phyloP scores from a whole-genome alignment of 2,797 vertebrate genomes.

The Lithobates pipiens region DNA sequence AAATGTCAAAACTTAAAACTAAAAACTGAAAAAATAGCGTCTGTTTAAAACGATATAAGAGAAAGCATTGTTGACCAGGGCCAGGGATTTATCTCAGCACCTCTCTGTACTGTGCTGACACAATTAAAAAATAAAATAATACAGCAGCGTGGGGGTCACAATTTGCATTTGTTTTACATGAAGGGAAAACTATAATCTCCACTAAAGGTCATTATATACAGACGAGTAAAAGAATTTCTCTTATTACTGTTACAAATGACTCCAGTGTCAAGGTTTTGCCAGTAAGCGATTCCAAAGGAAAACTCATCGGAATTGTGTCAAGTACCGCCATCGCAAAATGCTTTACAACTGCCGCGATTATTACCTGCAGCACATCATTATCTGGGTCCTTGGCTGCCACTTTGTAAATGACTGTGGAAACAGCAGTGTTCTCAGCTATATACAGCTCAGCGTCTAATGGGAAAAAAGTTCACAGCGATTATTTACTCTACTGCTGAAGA shows the following conservation, averaged over 20 bases:
- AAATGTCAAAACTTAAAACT: too few species aligned
- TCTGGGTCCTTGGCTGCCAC: constrained; percentile 62
- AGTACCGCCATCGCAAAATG: neutral
- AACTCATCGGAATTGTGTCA: neutral
- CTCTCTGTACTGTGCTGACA: too few species aligned
- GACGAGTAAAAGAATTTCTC: neutral
- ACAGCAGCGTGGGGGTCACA: too few species aligned
- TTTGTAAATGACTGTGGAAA: constrained; percentile 63
- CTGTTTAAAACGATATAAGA: too few species aligned
- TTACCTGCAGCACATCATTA: constrained; percentile 66
- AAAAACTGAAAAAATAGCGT: too few species aligned
- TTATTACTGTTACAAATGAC: neutral
- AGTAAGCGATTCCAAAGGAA: neutral
- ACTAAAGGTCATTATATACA: neutral
- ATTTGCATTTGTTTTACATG: too few species aligned
- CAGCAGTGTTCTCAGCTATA: constrained; percentile 63
- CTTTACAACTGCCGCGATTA: constrained; percentile 47
- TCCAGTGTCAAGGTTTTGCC: neutral
- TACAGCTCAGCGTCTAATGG: constrained; percentile 66
- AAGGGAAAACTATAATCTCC: too few species aligned
- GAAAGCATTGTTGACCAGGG: too few species aligned
- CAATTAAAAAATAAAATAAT: too few species aligned
- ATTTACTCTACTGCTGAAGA: neutral
- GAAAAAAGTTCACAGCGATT: constrained; percentile 28
- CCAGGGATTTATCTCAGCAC: too few species aligned